Evolutionary conservation across 2,113 vertebrate genomes (phyloP).

Genomic region (Rhombomys opimus): DNA sequence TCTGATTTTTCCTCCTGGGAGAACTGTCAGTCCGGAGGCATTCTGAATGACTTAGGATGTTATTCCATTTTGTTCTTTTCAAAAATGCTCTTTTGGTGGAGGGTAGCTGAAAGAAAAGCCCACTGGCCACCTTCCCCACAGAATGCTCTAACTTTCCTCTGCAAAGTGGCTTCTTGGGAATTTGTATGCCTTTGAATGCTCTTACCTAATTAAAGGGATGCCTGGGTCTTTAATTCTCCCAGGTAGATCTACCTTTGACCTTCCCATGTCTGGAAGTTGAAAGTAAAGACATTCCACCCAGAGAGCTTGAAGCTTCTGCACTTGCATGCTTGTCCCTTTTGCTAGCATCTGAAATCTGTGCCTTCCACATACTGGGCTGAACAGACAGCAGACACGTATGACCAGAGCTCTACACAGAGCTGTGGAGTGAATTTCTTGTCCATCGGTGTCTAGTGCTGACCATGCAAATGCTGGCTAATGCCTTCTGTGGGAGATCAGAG

Average conservation of each 20-base stretch:
- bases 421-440: conserved; percentile 43
- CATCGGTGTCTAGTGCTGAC: conserved; percentile 43
- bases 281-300: conserved; percentile 82
- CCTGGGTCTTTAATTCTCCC: conserved; percentile 85
- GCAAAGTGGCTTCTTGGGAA: conserved; percentile 87
- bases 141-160: conserved; percentile 75
- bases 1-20: conserved; percentile 84
- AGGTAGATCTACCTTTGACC: conserved; percentile 85
- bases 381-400: background rate
- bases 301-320: conserved; percentile 70
- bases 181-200: conserved; percentile 86
- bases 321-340: conserved; percentile 62
- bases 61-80: conserved; percentile 83
- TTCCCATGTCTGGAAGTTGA: conserved; percentile 78
- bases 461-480: conserved; percentile 63
- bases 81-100: conserved; percentile 65
- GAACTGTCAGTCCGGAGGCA: conserved; percentile 77
- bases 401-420: background rate
- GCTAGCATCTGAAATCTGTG: background rate
- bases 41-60: conserved; percentile 77
- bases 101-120: conserved; percentile 56
- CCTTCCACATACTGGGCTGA: conserved; percentile 8
- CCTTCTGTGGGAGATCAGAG: conserved; percentile 50
- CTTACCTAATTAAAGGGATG: conserved; percentile 88
- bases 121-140: conserved; percentile 19